Percentiles rank a stretch among this genome's conserved stretches.
These are phyloP conservation scores for Chlorops oryzae DNA, from an alignment of 1,140 invertebrate species.

Conservation along the genomic window DNA sequence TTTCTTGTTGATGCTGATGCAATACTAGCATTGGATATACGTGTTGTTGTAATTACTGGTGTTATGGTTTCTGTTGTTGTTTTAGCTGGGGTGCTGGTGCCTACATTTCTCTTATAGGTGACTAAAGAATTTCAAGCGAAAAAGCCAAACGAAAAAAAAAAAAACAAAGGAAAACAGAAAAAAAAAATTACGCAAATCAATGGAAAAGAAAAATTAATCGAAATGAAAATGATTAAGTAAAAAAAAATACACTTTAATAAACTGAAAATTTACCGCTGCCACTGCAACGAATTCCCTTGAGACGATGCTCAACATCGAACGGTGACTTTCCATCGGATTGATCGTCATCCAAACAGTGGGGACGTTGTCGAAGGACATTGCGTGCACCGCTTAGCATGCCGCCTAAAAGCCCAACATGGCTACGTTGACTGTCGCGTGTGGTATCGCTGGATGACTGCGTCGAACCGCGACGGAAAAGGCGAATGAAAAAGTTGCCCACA, in stretches of 20 bases:
- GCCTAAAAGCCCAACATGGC: constrained; percentile 34
- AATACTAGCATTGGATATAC: not conserved
- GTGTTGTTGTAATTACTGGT: not conserved
- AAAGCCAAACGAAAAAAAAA: constrained; percentile 6
- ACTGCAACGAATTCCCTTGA: constrained; percentile 44
- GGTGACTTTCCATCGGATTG: constrained; percentile 18
- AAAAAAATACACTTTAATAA: constrained; percentile 3
- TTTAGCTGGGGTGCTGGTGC: not conserved
- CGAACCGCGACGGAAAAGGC: constrained; percentile 26
- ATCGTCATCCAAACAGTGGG: constrained; percentile 1
- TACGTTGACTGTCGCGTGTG: constrained; percentile 37
- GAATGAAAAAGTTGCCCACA: constrained; percentile 22
- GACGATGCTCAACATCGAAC: constrained; percentile 31
- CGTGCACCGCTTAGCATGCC: constrained; percentile 11
- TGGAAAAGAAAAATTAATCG: too few species aligned
- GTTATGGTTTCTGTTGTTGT: not conserved
- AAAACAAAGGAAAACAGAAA: constrained; percentile 2
- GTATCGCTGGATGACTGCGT: constrained; percentile 14
- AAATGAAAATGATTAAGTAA: constrained; percentile 8
- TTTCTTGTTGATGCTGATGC: constrained; percentile 12
- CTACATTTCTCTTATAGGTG: constrained; percentile 43
- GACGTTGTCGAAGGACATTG: constrained; percentile 24
- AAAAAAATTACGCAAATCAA: constrained; percentile 1
- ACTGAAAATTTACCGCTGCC: constrained; percentile 35
- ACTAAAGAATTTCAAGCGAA: constrained; percentile 23